These are phyloP conservation scores for Forficula auricularia DNA, from an alignment of 1,140 invertebrate species.

Conservation along the genomic window DNA sequence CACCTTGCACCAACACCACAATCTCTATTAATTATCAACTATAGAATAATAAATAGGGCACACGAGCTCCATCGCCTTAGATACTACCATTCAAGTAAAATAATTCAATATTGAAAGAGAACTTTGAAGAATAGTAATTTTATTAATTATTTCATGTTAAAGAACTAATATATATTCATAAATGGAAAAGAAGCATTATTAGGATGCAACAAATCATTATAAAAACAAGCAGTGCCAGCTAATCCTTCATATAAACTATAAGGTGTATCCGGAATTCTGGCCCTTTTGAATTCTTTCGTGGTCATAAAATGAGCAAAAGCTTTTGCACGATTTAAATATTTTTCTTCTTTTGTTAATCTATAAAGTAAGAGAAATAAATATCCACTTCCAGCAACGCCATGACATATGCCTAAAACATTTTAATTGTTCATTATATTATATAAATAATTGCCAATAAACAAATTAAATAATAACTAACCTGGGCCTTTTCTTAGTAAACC, in stretches of 20 bases:
- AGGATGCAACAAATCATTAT: slow-evolving; percentile 57
- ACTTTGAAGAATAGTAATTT: too few relatives aligned
- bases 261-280: slow-evolving; percentile 62
- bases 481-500: slow-evolving; percentile 68
- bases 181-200: slow-evolving; percentile 66
- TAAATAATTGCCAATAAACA: slow-evolving; percentile 1
- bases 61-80: neutral
- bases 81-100: neutral
- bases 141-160: too few relatives aligned
- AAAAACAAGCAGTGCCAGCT: slow-evolving; percentile 67
- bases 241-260: slow-evolving; percentile 72
- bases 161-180: slow-evolving; percentile 52
- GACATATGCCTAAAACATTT: slow-evolving; percentile 44
- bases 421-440: neutral
- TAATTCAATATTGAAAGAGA: too few relatives aligned
- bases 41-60: too few relatives aligned
- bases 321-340: slow-evolving; percentile 52
- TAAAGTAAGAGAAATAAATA: slow-evolving; percentile 70
- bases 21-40: too few relatives aligned
- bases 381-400: slow-evolving; percentile 69
- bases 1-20: too few relatives aligned
- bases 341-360: slow-evolving; percentile 49
- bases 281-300: slow-evolving; percentile 43
- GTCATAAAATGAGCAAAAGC: slow-evolving; percentile 63
- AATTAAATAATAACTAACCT: slow-evolving; percentile 17